Evolutionary conservation across 1,140 invertebrate genomes (phyloP).

Genomic region (Ruditapes philippinarum): DNA sequence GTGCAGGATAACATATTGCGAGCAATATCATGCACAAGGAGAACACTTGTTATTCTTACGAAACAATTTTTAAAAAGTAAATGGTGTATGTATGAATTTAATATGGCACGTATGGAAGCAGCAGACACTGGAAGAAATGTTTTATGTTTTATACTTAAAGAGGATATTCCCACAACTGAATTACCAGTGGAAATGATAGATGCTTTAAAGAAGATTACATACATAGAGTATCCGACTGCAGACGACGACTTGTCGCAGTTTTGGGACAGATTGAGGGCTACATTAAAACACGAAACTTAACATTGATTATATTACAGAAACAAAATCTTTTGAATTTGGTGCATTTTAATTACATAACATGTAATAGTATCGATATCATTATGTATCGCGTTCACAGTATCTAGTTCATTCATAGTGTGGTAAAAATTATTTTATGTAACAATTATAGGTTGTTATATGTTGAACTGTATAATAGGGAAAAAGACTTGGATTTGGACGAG

Average conservation of each 20-base stretch:
- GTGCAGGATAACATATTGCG: constrained; percentile 89
- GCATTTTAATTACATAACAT: no score
- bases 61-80: constrained; percentile 89
- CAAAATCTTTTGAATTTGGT: no score
- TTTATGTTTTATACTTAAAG: constrained; percentile 66
- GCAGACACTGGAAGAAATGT: constrained; percentile 63
- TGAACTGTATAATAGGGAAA: no score
- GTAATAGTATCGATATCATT: no score
- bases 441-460: no score
- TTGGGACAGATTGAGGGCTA: constrained; percentile 46
- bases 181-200: constrained; percentile 59
- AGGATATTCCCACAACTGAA: constrained; percentile 47
- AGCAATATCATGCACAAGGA: constrained; percentile 89
- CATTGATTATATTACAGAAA: no score
- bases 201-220: constrained; percentile 57
- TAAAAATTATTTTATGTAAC: no score
- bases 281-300: not conserved
- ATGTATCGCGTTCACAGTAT: no score
- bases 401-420: no score
- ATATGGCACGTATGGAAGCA: constrained; percentile 81
- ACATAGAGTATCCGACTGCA: constrained; percentile 55
- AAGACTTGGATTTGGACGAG: no score
- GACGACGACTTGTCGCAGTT: constrained; percentile 22
- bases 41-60: constrained; percentile 89
- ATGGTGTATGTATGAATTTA: constrained; percentile 90